phyloP scores from a whole-genome alignment of 1,140 invertebrate species.

The Glossosoma conforme region DNA sequence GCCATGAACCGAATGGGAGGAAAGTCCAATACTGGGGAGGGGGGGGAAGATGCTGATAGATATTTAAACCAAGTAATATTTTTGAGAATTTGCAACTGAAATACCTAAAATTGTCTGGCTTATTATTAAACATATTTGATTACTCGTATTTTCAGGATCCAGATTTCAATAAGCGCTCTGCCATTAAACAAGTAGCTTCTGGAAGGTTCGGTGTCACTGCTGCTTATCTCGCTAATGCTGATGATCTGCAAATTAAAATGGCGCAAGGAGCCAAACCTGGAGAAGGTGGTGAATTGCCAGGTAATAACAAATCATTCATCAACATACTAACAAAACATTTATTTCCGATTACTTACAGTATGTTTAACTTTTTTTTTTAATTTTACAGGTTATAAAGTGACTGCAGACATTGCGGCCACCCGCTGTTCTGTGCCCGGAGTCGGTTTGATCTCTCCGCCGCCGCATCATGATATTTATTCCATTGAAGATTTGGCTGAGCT shows the following conservation, averaged over 20 bases:
- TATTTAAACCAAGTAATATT: constrained; percentile 65
- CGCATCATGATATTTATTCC: constrained; percentile 99
- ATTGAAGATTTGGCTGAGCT: constrained; percentile 98
- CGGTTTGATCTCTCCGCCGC: constrained; percentile 97
- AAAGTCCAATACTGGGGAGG: constrained; percentile 97
- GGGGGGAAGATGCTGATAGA: constrained; percentile 82
- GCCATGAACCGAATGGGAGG: constrained; percentile 96
- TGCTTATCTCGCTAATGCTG: constrained; percentile 92
- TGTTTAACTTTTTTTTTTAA: constrained; percentile 7
- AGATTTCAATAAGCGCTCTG: constrained; percentile 69
- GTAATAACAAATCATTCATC: constrained; percentile 53
- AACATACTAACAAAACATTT: background rate
- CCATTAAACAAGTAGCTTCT: constrained; percentile 92
- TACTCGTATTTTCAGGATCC: constrained; percentile 64
- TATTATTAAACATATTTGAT: too few relatives aligned
- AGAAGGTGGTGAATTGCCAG: constrained; percentile 91
- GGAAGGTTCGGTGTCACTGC: constrained; percentile 98
- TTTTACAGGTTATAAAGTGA: constrained; percentile 64
- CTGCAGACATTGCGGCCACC: constrained; percentile 91
- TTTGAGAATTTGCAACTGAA: too few relatives aligned
- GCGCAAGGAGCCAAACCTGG: constrained; percentile 97
- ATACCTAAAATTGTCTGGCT: too few relatives aligned
- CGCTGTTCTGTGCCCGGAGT: constrained; percentile 95
- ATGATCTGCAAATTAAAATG: constrained; percentile 97
- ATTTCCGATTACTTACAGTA: constrained; percentile 2